phyloP scores from a whole-genome alignment of 1,140 invertebrate species.

The Scylla paramamosain region DNA sequence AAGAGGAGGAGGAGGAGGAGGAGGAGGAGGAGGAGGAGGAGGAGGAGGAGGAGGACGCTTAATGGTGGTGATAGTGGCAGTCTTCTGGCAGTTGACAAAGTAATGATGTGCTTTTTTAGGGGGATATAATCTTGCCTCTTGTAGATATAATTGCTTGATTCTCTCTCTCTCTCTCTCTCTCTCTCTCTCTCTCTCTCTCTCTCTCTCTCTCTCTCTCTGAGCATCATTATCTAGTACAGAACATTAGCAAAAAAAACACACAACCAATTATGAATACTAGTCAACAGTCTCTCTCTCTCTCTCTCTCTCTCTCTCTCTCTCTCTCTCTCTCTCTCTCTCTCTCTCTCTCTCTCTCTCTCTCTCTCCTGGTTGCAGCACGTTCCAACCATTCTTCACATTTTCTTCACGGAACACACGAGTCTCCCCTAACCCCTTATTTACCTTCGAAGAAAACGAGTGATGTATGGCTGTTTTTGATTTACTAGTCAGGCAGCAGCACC shows the following conservation, averaged over 20 bases:
- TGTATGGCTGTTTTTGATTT: too few relatives aligned
- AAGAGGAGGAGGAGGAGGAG: background rate
- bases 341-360: too few relatives aligned
- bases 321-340: too few relatives aligned
- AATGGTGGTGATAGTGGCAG: background rate
- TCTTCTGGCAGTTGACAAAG: background rate
- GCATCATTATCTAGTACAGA: too few relatives aligned
- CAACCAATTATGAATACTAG: too few relatives aligned
- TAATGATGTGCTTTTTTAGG: background rate
- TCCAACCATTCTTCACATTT: background rate
- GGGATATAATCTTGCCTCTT: background rate
- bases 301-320: too few relatives aligned
- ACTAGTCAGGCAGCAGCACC: too few relatives aligned
- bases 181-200: slow-evolving; percentile 20
- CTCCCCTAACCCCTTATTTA: background rate
- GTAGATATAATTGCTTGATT: background rate
- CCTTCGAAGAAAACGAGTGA: background rate
- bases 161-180: slow-evolving; percentile 3
- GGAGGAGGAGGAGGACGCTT: background rate
- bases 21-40: background rate
- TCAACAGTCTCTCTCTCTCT: too few relatives aligned
- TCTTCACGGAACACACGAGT: background rate
- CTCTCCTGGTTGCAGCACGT: background rate
- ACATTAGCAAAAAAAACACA: too few relatives aligned
- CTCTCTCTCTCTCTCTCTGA: slow-evolving; percentile 1